Conservation (phyloP, 2,113 vertebrate species). For the Galbula dea region DNA sequence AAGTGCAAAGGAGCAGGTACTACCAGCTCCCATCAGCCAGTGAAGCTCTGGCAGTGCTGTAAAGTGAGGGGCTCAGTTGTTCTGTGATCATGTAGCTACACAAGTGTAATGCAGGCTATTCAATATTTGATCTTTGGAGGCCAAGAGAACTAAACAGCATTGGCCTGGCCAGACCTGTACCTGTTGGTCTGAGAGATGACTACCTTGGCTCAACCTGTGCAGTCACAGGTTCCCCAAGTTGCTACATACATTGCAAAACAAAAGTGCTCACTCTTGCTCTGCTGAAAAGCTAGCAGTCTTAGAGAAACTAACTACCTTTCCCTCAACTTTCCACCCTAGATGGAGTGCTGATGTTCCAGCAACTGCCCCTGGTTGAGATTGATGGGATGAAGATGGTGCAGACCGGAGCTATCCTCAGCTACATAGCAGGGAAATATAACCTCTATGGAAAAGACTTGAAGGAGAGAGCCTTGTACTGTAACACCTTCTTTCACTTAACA, state of each 20-base stretch:
- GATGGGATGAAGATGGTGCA: slow-evolving; percentile 91
- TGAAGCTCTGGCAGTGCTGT: background rate
- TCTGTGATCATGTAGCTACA: background rate
- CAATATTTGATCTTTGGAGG: background rate
- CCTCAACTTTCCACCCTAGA: slow-evolving; percentile 12
- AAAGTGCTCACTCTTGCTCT: background rate
- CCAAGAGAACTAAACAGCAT: too few species aligned
- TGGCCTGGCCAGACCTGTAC: too few species aligned
- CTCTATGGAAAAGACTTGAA: slow-evolving; percentile 84
- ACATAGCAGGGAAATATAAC: slow-evolving; percentile 88
- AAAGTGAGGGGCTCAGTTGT: background rate
- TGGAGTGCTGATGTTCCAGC: slow-evolving; percentile 83
- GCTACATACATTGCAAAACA: background rate
- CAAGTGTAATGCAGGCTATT: background rate
- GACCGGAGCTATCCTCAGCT: slow-evolving; percentile 84
- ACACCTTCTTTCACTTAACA: background rate
- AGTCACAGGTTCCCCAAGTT: too few species aligned
- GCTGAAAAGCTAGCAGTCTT: background rate
- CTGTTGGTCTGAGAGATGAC: too few species aligned
- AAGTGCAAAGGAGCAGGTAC: background rate
- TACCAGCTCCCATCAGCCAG: background rate
- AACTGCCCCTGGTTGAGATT: slow-evolving; percentile 90
- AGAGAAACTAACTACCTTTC: background rate
- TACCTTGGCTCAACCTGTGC: too few species aligned
- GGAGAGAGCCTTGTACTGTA: slow-evolving; percentile 81